Conservation (phyloP, 2,113 vertebrate species). For the Corythornis cristatus region DNA sequence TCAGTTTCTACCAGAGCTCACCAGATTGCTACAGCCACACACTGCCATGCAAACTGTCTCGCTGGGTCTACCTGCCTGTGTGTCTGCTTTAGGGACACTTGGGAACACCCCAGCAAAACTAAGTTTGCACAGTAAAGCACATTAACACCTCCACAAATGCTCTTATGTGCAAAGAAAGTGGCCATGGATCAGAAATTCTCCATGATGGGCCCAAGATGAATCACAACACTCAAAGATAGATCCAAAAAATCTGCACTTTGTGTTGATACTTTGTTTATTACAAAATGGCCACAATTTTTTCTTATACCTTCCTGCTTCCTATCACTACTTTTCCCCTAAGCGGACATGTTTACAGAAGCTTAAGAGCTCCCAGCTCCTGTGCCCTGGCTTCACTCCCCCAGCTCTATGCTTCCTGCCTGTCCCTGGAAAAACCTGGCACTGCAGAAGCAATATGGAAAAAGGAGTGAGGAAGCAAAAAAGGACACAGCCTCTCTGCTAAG, state of each 20-base stretch:
- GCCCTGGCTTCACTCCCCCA: background rate
- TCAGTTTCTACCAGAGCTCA: background rate
- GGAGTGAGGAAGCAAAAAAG: background rate
- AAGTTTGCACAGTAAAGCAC: background rate
- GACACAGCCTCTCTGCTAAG: background rate
- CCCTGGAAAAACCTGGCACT: background rate
- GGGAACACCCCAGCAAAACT: background rate
- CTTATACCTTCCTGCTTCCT: background rate
- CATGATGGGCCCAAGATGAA: background rate
- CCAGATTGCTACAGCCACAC: background rate
- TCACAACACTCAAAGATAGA: background rate
- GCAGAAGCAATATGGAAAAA: background rate
- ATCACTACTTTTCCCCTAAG: background rate
- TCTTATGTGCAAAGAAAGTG: background rate
- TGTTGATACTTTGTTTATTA: background rate
- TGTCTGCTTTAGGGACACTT: background rate
- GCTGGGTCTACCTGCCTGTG: background rate
- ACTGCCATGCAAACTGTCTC: background rate
- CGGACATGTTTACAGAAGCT: background rate
- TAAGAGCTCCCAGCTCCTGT: background rate
- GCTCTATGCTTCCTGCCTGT: background rate
- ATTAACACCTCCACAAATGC: accelerated
- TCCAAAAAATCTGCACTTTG: background rate
- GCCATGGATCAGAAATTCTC: background rate
- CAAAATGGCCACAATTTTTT: background rate